Evolutionary conservation across 2,113 vertebrate species (phyloP).

Genomic region (Nipponia nippon): DNA sequence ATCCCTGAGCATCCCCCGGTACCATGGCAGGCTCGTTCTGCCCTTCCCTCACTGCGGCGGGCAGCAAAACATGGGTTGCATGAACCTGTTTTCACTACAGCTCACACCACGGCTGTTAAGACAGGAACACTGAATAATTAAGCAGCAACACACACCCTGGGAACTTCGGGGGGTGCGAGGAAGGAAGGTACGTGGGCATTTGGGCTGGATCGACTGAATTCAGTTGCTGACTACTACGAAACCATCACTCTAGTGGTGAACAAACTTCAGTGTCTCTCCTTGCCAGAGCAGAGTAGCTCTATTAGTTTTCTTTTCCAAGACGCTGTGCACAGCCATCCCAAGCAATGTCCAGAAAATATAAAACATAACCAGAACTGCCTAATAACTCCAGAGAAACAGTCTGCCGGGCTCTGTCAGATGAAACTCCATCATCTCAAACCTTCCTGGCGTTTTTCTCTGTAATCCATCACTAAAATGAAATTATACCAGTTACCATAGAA

Average conservation of each 20-base stretch:
- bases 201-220: rapidly evolving
- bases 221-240: rapidly evolving
- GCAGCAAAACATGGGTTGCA: neutral
- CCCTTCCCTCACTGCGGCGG: too few species aligned
- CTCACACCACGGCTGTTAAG: too few species aligned
- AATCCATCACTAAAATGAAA: slow-evolving; percentile 13
- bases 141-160: neutral
- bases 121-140: neutral
- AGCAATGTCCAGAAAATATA: rapidly evolving
- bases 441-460: neutral
- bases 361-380: neutral
- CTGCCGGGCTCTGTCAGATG: neutral
- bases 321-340: rapidly evolving
- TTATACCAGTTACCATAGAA: slow-evolving; percentile 41
- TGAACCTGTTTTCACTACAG: neutral
- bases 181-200: rapidly evolving
- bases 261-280: rapidly evolving
- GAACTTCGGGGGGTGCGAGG: rapidly evolving
- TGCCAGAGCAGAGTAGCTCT: neutral
- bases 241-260: rapidly evolving
- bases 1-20: neutral
- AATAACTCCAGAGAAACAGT: neutral
- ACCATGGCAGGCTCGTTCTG: too few species aligned
- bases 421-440: neutral
- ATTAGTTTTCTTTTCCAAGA: rapidly evolving